Conservation (phyloP, 2,797 vertebrate genomes). For the Gymnopithys bicolor region DNA sequence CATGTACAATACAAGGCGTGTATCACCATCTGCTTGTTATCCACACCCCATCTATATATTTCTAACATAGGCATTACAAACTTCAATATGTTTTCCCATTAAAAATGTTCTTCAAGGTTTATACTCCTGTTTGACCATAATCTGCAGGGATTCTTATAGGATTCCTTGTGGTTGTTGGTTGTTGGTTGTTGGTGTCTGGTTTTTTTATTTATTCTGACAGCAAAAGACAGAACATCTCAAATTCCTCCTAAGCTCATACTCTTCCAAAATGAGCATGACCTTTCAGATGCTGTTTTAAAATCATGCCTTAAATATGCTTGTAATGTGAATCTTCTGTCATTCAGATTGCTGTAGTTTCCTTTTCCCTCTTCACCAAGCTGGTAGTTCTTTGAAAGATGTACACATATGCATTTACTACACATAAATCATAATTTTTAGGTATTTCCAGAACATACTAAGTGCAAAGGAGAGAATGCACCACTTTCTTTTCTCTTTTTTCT, state of each 20-base stretch:
- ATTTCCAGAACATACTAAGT: not conserved
- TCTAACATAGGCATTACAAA: not conserved
- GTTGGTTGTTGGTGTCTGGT: fast-evolving
- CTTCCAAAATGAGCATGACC: not conserved
- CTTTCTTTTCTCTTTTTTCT: not conserved
- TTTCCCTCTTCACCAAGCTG: not conserved
- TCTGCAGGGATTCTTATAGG: not conserved
- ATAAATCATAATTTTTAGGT: not conserved
- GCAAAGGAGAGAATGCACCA: not conserved
- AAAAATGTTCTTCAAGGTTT: not conserved
- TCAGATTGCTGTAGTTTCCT: not conserved
- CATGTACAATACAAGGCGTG: not conserved
- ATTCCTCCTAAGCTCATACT: not conserved
- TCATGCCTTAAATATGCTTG: not conserved
- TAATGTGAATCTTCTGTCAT: not conserved
- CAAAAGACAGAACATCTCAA: not conserved
- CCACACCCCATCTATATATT: not conserved
- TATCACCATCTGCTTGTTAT: not conserved
- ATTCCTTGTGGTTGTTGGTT: not conserved
- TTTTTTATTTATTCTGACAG: not conserved
- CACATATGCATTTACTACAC: not conserved
- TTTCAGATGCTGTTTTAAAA: not conserved
- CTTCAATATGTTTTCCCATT: not conserved
- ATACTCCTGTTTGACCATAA: not conserved
- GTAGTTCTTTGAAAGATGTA: not conserved